These are phyloP conservation scores for Dromiciops gliroides DNA, from an alignment of 2,113 vertebrate species.

Conservation along the genomic window DNA sequence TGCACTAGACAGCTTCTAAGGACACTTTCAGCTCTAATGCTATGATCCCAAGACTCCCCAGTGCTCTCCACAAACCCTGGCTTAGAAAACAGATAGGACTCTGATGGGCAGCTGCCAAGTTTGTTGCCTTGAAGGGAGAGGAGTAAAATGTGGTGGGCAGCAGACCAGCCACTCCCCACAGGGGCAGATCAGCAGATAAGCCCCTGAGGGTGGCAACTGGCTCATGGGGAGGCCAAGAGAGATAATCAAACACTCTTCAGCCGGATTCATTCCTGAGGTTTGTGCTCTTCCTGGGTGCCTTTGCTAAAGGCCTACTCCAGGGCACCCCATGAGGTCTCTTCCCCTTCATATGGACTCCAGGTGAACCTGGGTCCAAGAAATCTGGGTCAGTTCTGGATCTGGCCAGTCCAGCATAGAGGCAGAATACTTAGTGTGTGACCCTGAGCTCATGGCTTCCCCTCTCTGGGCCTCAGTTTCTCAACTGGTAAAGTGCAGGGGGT, in stretches of 20 bases:
- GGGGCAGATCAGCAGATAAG: background rate
- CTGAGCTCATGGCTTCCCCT: background rate
- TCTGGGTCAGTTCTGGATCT: background rate
- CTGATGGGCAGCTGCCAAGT: conserved; percentile 19
- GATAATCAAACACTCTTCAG: too few species aligned
- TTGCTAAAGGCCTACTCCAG: background rate
- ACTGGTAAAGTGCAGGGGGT: background rate
- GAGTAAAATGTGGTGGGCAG: background rate
- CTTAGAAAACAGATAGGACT: conserved; percentile 33
- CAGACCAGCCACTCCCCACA: background rate
- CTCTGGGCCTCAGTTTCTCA: background rate
- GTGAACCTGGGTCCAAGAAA: background rate
- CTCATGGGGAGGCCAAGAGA: too few species aligned
- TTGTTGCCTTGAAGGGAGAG: conserved; percentile 36
- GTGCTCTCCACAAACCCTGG: background rate
- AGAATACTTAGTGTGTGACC: background rate
- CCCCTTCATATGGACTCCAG: background rate
- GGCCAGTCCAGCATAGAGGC: background rate
- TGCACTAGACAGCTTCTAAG: background rate
- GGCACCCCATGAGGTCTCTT: background rate
- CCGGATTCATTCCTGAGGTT: background rate
- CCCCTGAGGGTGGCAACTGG: background rate
- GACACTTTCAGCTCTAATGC: background rate
- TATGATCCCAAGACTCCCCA: background rate
- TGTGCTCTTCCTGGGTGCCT: background rate